Conservation (phyloP, 1,140 invertebrate species). For the Orchesella cincta region DNA sequence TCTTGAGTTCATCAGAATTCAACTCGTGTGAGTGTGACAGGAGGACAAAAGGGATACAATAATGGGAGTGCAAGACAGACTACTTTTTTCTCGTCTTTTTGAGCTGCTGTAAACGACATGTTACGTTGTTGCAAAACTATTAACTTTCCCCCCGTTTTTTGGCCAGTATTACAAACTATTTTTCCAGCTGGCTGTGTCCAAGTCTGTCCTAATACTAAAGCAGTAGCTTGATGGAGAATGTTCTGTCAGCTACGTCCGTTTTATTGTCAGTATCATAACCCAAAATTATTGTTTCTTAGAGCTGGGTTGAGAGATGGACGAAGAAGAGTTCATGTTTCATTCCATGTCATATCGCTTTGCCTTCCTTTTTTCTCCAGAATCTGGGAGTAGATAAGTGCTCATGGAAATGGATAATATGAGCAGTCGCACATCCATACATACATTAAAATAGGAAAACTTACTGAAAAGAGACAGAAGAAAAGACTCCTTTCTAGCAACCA, state of each 20-base stretch:
- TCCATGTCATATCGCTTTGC: not conserved
- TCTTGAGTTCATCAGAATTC: not conserved
- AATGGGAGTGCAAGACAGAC: no score
- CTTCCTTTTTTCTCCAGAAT: no score
- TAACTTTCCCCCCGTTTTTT: no score
- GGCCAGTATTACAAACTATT: not conserved
- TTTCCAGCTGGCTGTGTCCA: not conserved
- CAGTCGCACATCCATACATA: not conserved
- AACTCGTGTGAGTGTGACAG: not conserved
- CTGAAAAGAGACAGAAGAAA: not conserved
- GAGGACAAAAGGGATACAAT: no score
- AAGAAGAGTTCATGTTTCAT: not conserved
- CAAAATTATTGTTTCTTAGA: not conserved
- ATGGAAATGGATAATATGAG: not conserved
- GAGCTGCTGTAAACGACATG: not conserved
- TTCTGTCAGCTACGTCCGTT: not conserved
- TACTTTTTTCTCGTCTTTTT: not conserved
- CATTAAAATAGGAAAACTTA: not conserved
- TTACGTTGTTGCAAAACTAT: not conserved
- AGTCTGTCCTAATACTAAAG: not conserved
- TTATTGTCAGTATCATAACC: not conserved
- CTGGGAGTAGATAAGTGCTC: no score
- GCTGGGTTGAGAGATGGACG: not conserved
- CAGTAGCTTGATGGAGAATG: not conserved
- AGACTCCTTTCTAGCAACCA: not conserved